Evolutionary conservation across 2,797 vertebrate genomes (phyloP), one percentile per base, ranked within the genome.

Genomic region (Hippoglossus hippoglossus): DNA sequence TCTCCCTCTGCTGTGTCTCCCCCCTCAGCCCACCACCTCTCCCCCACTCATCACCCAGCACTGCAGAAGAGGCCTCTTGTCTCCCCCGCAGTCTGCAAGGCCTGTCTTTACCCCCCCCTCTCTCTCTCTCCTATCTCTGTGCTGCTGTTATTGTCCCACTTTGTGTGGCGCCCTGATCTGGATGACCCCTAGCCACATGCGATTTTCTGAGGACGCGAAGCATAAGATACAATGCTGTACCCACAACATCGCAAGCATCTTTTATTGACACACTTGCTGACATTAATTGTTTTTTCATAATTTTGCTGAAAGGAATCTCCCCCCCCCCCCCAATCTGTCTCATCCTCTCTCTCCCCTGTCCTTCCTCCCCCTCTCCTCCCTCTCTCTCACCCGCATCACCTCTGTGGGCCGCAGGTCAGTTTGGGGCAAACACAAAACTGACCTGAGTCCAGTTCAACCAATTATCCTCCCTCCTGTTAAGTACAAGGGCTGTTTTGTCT

Each of bases 21-120:
- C 54, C 49, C 34, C 26, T 19, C 31, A 21, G 18, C 11, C 56
- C n/a, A 34, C 10, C 22, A 49, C 26, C 10, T 6, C 44, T 7
- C 15, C 44, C 18, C 57, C 25, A 5, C n/a, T 71, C 59, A 59
- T 71, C 65, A 73, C 53, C 77, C 81, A 80, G 63, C 74, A 72
- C 82, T 86, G 86, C 82, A 86, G 86, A 83, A 70, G 80, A 87
- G 82, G 85, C 65, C 81, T 77, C 85, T 75, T 75, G 77, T 79
- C 77, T 76, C 77, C 75, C 83, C 71, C 2, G 51, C 77, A 80
- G 74, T 77, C 76, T 79, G 78, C 75, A 46, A 67, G 79, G 68
- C 77, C 75, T 79, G 73, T 71, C 77, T 73, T 73, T 26, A 50
- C 44, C 68, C 77, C n/a, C 22, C 41, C 8, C 55, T 6, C 31